phyloP scores from a whole-genome alignment of 2,888 invertebrate species.

The Harpagoxenus sublaevis region DNA sequence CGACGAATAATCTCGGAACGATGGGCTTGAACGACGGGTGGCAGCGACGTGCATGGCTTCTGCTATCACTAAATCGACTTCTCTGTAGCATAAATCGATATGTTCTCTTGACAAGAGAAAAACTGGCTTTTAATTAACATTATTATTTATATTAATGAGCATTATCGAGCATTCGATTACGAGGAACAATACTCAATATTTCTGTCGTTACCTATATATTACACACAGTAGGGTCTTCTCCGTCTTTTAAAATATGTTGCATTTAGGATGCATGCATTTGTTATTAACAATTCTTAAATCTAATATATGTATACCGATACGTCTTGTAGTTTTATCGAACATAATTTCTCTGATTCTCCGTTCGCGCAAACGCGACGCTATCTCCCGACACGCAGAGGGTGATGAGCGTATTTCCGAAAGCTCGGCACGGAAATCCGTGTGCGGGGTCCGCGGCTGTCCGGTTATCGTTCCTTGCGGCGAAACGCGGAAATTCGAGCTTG shows the following conservation, averaged over 20 bases:
- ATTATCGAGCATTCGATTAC: background rate
- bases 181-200: background rate
- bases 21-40: slow-evolving; percentile 6
- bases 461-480: slow-evolving; percentile 65
- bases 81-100: background rate
- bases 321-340: background rate
- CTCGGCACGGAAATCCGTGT: slow-evolving; percentile 70
- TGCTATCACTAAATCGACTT: slow-evolving; percentile 37
- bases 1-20: slow-evolving; percentile 40
- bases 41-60: slow-evolving; percentile 10
- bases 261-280: background rate
- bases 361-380: background rate
- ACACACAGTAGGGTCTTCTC: too few species aligned
- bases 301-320: background rate
- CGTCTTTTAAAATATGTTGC: background rate
- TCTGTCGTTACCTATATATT: too few species aligned
- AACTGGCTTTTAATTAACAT: background rate
- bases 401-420: slow-evolving; percentile 49
- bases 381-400: slow-evolving; percentile 43
- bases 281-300: background rate
- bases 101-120: background rate
- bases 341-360: background rate
- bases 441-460: slow-evolving; percentile 61
- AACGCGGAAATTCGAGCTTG: slow-evolving; percentile 75
- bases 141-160: background rate